Conservation (phyloP, 35 echinoderm and acorn worm genomes). For the Apostichopus parvimensis region DNA sequence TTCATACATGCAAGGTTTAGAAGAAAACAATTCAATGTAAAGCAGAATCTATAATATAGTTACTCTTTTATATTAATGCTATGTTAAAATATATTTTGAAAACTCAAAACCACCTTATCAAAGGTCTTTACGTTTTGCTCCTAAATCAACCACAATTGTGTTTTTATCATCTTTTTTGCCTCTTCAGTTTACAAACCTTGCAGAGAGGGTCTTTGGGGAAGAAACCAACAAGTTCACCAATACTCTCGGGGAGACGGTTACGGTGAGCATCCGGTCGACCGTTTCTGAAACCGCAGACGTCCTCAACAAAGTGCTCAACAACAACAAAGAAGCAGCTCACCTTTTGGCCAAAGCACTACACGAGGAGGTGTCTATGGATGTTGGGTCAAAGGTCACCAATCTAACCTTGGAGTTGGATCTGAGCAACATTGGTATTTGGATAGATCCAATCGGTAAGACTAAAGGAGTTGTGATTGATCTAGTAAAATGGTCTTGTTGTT, state of each 20-base stretch:
- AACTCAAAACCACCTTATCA: no score
- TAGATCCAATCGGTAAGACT: slow-evolving; percentile 98
- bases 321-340: slow-evolving; percentile 61
- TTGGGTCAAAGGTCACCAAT: slow-evolving; percentile 37
- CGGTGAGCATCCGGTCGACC: slow-evolving; percentile 73
- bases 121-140: no score
- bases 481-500: no score
- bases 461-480: no score
- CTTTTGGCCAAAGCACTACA: slow-evolving; percentile 72
- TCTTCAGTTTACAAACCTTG: slow-evolving; percentile 65
- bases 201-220: slow-evolving; percentile 80
- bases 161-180: not conserved
- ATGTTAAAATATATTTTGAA: no score
- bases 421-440: slow-evolving; percentile 84
- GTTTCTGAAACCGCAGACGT: slow-evolving; percentile 56
- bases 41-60: no score
- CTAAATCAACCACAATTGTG: no score
- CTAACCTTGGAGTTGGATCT: slow-evolving; percentile 78
- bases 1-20: no score
- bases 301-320: slow-evolving; percentile 80
- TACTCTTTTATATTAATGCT: no score
- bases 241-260: slow-evolving; percentile 79
- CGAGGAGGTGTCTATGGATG: slow-evolving; percentile 26
- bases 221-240: slow-evolving; percentile 99
- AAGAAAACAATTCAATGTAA: no score